A percentile compares a stretch with the other conserved stretches of the same genome.
These are phyloP conservation scores for Hylia prasina DNA, from an alignment of 2,113 vertebrate genomes.

Conservation along the genomic window DNA sequence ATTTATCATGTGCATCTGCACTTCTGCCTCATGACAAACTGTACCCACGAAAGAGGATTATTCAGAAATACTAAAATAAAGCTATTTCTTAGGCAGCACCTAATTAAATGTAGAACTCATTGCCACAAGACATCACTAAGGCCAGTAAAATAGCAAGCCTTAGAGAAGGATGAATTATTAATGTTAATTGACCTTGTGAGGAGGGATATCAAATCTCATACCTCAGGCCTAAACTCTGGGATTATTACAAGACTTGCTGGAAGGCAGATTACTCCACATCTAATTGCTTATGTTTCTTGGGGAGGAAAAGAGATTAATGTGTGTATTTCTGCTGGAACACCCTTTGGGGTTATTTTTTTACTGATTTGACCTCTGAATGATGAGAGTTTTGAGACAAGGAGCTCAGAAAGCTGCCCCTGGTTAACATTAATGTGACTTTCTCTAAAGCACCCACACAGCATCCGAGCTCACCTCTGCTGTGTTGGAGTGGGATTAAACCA, in stretches of 20 bases:
- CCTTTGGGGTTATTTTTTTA: neutral
- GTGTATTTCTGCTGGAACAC: neutral
- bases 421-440: neutral
- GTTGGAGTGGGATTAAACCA: neutral
- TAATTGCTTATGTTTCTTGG: constrained; percentile 19
- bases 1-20: constrained; percentile 33
- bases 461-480: neutral
- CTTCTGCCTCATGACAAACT: neutral
- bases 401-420: neutral
- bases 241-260: constrained; percentile 14
- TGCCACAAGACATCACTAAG: neutral
- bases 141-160: constrained; percentile 10
- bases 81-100: neutral
- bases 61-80: neutral
- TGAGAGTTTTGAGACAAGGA: neutral
- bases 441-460: neutral
- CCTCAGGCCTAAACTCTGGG: constrained; percentile 40
- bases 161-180: constrained; percentile 45
- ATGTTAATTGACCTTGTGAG: constrained; percentile 50
- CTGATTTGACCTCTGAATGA: neutral
- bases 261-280: constrained; percentile 32
- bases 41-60: neutral
- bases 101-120: constrained; percentile 30
- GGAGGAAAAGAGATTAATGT: constrained; percentile 1
- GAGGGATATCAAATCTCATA: constrained; percentile 10